Conservation (phyloP, 2,113 vertebrate species). For the Tor tambroides region DNA sequence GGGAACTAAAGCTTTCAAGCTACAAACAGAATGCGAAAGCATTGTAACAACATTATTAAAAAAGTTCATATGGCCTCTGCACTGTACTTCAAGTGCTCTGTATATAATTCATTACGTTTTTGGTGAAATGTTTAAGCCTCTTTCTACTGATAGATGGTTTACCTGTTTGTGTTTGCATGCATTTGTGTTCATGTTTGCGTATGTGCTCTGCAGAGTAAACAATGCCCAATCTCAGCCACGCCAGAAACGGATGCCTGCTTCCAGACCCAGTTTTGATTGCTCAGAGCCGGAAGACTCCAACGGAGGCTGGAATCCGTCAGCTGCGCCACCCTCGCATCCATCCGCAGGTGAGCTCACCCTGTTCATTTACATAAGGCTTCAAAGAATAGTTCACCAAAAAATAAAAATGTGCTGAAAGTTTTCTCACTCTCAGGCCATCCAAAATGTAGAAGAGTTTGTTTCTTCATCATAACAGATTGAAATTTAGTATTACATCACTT, state of each 20-base stretch:
- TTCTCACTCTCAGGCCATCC: no score
- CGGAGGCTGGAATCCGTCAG: conserved; percentile 76
- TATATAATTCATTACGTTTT: not conserved
- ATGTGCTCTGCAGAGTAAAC: conserved; percentile 75
- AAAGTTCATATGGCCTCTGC: not conserved
- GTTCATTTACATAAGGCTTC: not conserved
- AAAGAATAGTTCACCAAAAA: no score
- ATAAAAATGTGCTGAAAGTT: not conserved
- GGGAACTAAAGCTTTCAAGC: not conserved
- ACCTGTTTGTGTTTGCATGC: not conserved
- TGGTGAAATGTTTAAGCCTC: not conserved
- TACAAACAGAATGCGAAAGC: not conserved
- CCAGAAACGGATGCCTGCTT: conserved; percentile 84
- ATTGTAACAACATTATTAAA: not conserved
- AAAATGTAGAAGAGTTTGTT: no score
- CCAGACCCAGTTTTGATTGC: conserved; percentile 81
- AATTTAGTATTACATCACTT: no score
- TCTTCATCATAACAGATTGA: no score
- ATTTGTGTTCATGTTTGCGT: conserved; percentile 30
- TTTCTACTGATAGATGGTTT: not conserved
- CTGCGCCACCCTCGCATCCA: conserved; percentile 65
- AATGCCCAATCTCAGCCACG: conserved; percentile 84
- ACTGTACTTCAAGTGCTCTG: not conserved
- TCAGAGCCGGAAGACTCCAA: conserved; percentile 84
- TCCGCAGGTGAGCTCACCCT: conserved; percentile 63